Conservation (phyloP, 2,797 vertebrate genomes). For the Sebastes aleutianus region DNA sequence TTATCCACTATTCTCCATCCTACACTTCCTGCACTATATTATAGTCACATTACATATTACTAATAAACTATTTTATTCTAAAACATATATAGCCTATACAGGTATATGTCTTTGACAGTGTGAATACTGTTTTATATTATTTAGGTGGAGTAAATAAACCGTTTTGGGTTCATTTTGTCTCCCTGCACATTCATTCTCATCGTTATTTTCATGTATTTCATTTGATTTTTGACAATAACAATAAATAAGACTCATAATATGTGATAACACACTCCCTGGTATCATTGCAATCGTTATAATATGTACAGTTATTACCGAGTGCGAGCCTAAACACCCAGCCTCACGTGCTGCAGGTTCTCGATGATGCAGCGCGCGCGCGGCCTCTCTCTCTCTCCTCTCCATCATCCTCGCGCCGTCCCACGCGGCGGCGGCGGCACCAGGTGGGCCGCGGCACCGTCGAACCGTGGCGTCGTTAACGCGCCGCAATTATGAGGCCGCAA, state of each 20-base stretch:
- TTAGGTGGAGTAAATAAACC: neutral
- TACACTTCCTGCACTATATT: too few relatives aligned
- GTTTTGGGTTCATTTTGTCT: neutral
- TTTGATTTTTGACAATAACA: neutral
- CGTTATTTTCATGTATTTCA: neutral
- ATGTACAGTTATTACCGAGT: neutral
- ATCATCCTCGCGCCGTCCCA: conserved; percentile 30
- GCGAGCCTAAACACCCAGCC: neutral
- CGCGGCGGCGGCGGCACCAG: conserved; percentile 77
- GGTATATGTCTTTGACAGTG: neutral
- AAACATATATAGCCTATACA: neutral
- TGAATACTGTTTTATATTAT: neutral
- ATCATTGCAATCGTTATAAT: neutral
- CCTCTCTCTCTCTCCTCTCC: conserved; percentile 26
- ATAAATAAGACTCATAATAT: neutral
- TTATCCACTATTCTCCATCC: neutral
- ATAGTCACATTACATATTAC: too few relatives aligned
- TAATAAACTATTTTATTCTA: neutral
- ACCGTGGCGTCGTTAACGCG: conserved; percentile 83
- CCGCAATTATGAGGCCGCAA: conserved; percentile 80
- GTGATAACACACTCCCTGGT: neutral
- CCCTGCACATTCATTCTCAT: neutral
- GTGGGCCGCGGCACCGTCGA: conserved; percentile 78
- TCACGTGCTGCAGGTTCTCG: neutral
- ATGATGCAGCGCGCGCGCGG: conserved; percentile 1